Evolutionary conservation across 2,888 invertebrate species (phyloP).

Genomic region (Brachypalpus laphriformis): DNA sequence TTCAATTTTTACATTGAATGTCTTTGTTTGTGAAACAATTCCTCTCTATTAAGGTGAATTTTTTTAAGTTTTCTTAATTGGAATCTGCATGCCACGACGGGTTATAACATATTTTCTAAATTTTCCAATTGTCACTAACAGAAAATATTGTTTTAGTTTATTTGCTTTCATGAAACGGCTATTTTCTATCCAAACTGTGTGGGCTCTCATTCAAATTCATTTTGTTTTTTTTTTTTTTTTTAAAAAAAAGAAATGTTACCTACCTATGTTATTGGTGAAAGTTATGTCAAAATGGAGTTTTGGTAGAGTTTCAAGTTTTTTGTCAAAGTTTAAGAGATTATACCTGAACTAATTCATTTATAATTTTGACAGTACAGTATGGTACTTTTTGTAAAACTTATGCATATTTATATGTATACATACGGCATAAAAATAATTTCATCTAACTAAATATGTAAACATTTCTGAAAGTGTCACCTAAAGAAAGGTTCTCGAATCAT

Average conservation of each 20-base stretch:
- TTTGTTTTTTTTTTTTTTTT: not conserved
- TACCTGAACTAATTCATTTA: too few relatives aligned
- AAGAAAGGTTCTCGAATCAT: too few relatives aligned
- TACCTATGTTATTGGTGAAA: too few relatives aligned
- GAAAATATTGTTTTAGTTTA: not conserved
- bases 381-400: too few relatives aligned
- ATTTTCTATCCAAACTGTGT: not conserved
- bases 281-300: not conserved
- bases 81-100: slow-evolving; percentile 49
- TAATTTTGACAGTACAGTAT: too few relatives aligned
- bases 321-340: not conserved
- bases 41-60: slow-evolving; percentile 39
- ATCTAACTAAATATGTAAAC: too few relatives aligned
- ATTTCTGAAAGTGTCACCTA: too few relatives aligned
- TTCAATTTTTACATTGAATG: slow-evolving; percentile 59
- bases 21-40: slow-evolving; percentile 32
- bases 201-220: not conserved
- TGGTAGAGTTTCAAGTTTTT: not conserved
- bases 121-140: not conserved
- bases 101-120: not conserved
- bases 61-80: slow-evolving; percentile 32
- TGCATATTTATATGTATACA: too few relatives aligned
- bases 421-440: too few relatives aligned
- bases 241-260: not conserved
- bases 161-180: not conserved